Conservation (phyloP, 2,888 invertebrate genomes). For the Lottia gigantea region DNA sequence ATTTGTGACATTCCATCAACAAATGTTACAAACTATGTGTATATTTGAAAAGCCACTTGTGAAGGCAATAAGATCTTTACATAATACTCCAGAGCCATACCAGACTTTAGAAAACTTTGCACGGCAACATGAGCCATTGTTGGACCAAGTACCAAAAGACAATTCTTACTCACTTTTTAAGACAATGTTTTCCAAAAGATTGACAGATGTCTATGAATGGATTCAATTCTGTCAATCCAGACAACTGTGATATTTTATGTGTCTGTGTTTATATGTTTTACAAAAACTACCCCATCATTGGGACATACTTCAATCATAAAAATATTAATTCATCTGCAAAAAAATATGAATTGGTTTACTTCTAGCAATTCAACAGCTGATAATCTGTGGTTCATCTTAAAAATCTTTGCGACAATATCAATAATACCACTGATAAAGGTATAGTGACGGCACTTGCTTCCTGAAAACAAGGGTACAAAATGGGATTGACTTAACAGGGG, state of each 20-base stretch:
- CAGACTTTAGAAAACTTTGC: slow-evolving; percentile 41
- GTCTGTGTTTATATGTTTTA: too few species aligned
- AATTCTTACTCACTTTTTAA: slow-evolving; percentile 36
- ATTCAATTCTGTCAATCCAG: slow-evolving; percentile 36
- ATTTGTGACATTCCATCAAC: slow-evolving; percentile 59
- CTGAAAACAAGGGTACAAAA: too few species aligned
- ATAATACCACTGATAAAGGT: too few species aligned
- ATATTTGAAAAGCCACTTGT: slow-evolving; percentile 59
- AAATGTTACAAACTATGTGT: slow-evolving; percentile 63
- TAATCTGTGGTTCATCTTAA: too few species aligned
- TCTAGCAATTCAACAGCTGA: too few species aligned
- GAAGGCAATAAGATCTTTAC: slow-evolving; percentile 38
- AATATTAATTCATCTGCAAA: too few species aligned
- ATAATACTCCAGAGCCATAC: slow-evolving; percentile 35
- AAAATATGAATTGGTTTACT: too few species aligned
- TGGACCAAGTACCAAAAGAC: slow-evolving; percentile 36
- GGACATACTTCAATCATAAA: too few species aligned
- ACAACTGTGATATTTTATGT: slow-evolving; percentile 3
- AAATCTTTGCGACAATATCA: too few species aligned
- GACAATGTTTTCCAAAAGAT: slow-evolving; percentile 39
- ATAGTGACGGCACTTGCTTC: too few species aligned
- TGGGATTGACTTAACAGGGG: too few species aligned
- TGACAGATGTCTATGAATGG: slow-evolving; percentile 43
- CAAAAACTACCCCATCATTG: too few species aligned
- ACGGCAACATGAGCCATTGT: slow-evolving; percentile 40